Conservation (phyloP, 2,888 invertebrate genomes). For the Eupsilia transversa region DNA sequence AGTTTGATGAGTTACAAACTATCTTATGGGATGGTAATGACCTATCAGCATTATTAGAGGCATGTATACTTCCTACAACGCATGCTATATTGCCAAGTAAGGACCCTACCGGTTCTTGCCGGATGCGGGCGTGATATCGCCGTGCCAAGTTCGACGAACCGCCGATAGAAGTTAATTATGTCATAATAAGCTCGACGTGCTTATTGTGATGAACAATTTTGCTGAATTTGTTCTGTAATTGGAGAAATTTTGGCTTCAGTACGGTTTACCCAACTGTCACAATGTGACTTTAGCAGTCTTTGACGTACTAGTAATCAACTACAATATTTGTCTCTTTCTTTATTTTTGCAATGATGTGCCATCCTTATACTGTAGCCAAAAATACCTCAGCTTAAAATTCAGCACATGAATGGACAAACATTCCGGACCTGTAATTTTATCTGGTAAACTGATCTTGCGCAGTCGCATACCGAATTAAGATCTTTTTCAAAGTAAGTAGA, state of each 20-base stretch:
- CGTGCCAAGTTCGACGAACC: conserved; percentile 56
- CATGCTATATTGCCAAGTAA: conserved; percentile 52
- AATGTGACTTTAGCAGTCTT: background rate
- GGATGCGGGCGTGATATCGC: conserved; percentile 64
- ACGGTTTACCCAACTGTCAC: background rate
- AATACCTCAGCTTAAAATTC: conserved; percentile 36
- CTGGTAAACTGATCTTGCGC: conserved; percentile 41
- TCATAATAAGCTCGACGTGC: conserved; percentile 42
- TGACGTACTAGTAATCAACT: conserved; percentile 20
- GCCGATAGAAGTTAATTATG: conserved; percentile 56
- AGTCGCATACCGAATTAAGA: conserved; percentile 55
- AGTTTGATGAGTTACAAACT: background rate
- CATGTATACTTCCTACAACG: conserved; percentile 54
- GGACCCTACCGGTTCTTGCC: conserved; percentile 63
- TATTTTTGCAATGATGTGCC: conserved; percentile 9
- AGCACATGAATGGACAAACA: conserved; percentile 32
- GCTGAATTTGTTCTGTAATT: background rate
- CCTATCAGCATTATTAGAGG: conserved; percentile 29
- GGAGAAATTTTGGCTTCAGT: background rate
- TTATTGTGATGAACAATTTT: conserved; percentile 20
- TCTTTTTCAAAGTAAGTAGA: conserved; percentile 29
- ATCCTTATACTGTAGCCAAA: background rate
- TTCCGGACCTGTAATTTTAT: conserved; percentile 35
- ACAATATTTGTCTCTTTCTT: background rate
- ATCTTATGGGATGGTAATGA: conserved; percentile 41